These are phyloP conservation scores for Notiomystis cincta DNA, from an alignment of 2,113 vertebrate genomes.

Conservation along the genomic window DNA sequence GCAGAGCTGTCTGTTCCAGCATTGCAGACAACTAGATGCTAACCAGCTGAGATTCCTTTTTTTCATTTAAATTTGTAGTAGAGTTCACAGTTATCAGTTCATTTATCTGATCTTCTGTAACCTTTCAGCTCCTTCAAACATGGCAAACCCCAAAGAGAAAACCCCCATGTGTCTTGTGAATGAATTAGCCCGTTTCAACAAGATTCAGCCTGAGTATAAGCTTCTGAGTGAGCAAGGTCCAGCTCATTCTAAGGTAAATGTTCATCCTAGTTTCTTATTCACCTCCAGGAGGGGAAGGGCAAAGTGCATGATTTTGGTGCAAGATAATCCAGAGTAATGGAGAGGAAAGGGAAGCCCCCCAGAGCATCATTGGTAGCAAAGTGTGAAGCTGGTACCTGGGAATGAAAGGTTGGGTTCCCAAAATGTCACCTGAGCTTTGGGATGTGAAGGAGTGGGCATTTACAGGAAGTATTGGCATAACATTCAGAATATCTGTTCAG, in stretches of 20 bases:
- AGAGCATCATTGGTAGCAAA: not conserved
- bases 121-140: conserved; percentile 87
- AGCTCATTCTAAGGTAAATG: conserved; percentile 89
- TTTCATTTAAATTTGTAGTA: not conserved
- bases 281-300: not conserved
- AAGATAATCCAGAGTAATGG: not conserved
- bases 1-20: not conserved
- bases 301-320: not conserved
- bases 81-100: not conserved
- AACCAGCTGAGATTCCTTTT: not conserved
- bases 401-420: not conserved
- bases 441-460: not conserved
- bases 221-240: conserved; percentile 92
- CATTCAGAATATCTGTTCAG: not conserved
- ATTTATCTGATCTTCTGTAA: conserved; percentile 3
- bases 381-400: not conserved
- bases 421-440: not conserved
- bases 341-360: not conserved
- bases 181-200: conserved; percentile 98
- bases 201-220: conserved; percentile 92
- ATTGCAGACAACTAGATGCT: not conserved
- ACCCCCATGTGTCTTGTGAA: conserved; percentile 97
- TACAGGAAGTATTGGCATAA: not conserved
- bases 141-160: conserved; percentile 99
- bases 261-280: not conserved